Evolutionary conservation across 2,888 invertebrate genomes (phyloP).

Genomic region (Epinotia bilunana): DNA sequence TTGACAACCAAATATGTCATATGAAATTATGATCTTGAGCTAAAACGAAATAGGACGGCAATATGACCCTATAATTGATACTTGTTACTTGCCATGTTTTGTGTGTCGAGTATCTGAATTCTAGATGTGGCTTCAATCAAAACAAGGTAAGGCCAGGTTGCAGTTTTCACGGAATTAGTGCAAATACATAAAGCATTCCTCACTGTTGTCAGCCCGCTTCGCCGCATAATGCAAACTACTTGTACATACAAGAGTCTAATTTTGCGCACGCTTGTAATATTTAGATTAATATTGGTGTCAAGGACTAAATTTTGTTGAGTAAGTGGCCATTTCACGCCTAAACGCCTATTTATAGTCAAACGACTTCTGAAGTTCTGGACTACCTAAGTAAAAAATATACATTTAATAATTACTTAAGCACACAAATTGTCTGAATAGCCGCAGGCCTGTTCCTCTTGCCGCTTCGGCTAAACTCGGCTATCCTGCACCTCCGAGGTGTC

Average conservation of each 20-base stretch:
- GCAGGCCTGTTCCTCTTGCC: too few relatives aligned
- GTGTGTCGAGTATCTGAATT: background rate
- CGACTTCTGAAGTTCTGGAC: background rate
- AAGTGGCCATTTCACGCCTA: background rate
- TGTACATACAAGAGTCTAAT: background rate
- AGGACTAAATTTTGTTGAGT: background rate
- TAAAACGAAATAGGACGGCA: too few relatives aligned
- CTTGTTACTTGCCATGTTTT: background rate
- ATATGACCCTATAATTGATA: too few relatives aligned
- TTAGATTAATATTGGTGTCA: background rate
- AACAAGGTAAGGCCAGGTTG: slow-evolving; percentile 17
- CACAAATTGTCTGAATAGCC: background rate
- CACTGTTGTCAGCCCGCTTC: background rate
- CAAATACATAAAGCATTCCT: slow-evolving; percentile 4
- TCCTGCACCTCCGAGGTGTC: too few relatives aligned
- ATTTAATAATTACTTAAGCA: background rate
- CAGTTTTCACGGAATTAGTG: slow-evolving; percentile 17
- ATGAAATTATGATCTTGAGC: too few relatives aligned
- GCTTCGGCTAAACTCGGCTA: too few relatives aligned
- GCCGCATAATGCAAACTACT: background rate
- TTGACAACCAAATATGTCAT: too few relatives aligned
- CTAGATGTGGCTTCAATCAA: background rate
- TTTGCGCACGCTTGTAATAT: background rate
- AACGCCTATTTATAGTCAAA: background rate
- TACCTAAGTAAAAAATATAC: background rate